Evolutionary conservation across 2,797 vertebrate species (phyloP).

Genomic region (Natrix natrix): DNA sequence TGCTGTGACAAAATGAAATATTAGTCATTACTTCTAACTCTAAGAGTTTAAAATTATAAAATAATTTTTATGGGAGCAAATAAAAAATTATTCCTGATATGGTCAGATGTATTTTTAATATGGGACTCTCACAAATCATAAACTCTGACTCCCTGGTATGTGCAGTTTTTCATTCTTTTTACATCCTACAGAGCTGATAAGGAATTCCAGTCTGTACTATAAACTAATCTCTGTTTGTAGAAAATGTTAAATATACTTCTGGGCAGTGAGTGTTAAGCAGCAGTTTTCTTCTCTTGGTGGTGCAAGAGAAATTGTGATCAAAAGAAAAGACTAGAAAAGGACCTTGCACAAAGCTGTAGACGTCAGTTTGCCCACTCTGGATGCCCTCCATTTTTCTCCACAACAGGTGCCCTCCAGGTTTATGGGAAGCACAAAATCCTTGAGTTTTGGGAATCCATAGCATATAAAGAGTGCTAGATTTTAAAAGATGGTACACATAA

Average conservation of each 20-base stretch:
- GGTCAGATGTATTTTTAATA: neutral
- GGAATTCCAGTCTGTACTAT: slow-evolving; percentile 8
- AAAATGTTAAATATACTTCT: slow-evolving; percentile 8
- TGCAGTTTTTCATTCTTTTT: slow-evolving; percentile 12
- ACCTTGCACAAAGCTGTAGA: neutral
- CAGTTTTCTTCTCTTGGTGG: neutral
- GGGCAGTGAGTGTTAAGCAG: neutral
- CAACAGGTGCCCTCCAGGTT: neutral
- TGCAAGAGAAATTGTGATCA: neutral
- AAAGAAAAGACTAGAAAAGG: neutral
- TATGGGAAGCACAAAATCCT: neutral
- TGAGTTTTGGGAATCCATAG: neutral
- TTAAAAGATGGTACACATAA: neutral
- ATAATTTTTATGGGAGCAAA: too few relatives aligned
- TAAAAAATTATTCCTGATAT: neutral
- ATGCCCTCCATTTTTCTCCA: neutral
- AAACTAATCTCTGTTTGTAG: neutral
- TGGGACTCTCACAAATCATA: neutral
- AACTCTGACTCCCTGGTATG: neutral
- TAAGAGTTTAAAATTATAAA: too few relatives aligned
- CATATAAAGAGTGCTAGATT: neutral
- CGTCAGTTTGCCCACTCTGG: neutral
- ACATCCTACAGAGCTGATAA: slow-evolving; percentile 22
- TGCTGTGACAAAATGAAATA: neutral
- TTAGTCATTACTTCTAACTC: neutral